phyloP scores from a whole-genome alignment of 2,797 vertebrate species.

The Diglossa cyanea region DNA sequence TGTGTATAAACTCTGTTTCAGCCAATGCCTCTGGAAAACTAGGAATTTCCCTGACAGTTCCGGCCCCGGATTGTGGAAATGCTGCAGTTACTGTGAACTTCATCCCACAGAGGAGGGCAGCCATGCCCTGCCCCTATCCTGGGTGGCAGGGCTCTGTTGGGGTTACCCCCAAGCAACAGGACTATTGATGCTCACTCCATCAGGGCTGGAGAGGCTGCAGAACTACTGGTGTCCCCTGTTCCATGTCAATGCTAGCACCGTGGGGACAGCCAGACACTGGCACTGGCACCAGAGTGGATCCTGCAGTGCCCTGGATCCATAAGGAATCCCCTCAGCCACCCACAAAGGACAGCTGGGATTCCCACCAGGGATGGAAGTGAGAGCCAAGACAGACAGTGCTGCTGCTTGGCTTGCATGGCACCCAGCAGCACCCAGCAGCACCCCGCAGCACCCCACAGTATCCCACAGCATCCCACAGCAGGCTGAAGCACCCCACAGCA shows the following conservation, averaged over 20 bases:
- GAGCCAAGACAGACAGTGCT: accelerated
- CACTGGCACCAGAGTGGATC: background rate
- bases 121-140: accelerated
- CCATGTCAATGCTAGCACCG: background rate
- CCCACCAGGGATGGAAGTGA: background rate
- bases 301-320: accelerated
- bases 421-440: background rate
- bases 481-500: background rate
- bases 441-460: background rate
- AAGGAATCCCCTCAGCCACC: background rate
- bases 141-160: background rate
- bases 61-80: background rate
- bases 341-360: background rate
- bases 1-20: background rate
- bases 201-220: background rate
- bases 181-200: accelerated
- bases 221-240: background rate
- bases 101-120: accelerated
- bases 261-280: background rate
- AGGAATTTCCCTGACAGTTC: background rate
- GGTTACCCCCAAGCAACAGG: background rate
- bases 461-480: background rate
- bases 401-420: background rate
- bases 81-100: background rate
- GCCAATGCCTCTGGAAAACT: background rate